Percentiles rank a stretch among this genome's conserved stretches.
Conservation (phyloP, 2,113 vertebrate species). For the Todiramphus chloris region DNA sequence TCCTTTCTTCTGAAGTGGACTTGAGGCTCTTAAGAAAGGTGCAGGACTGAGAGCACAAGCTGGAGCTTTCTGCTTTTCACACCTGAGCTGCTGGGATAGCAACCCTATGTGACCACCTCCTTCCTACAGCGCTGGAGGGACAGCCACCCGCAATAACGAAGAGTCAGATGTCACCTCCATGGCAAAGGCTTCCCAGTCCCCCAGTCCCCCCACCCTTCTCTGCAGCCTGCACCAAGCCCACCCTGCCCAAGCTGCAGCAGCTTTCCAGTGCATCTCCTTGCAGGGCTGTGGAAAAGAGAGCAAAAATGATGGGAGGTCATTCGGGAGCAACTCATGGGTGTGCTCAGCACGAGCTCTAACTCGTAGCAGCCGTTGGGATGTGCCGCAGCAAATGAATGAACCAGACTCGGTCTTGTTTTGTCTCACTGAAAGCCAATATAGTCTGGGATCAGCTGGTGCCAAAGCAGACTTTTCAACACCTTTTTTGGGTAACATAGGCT, state of each 20-base stretch:
- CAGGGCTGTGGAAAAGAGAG: not conserved
- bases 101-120: not conserved
- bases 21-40: not conserved
- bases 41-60: not conserved
- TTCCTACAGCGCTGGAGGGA: not conserved
- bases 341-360: not conserved
- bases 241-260: not conserved
- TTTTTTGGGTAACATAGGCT: not conserved
- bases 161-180: not conserved
- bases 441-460: not conserved
- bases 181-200: rapidly evolving
- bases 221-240: not conserved
- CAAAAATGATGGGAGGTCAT: not conserved
- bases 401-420: not conserved
- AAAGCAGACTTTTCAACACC: conserved; percentile 36
- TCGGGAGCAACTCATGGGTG: not conserved
- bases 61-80: not conserved
- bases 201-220: not conserved
- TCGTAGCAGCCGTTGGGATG: not conserved
- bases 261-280: not conserved
- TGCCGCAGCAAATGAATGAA: not conserved
- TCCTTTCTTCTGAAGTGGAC: not conserved
- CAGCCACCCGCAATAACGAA: not conserved
- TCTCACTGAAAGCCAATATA: not conserved
- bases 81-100: not conserved